These are phyloP conservation scores for Nettapus auritus DNA, from an alignment of 2,113 vertebrate genomes.

Conservation along the genomic window DNA sequence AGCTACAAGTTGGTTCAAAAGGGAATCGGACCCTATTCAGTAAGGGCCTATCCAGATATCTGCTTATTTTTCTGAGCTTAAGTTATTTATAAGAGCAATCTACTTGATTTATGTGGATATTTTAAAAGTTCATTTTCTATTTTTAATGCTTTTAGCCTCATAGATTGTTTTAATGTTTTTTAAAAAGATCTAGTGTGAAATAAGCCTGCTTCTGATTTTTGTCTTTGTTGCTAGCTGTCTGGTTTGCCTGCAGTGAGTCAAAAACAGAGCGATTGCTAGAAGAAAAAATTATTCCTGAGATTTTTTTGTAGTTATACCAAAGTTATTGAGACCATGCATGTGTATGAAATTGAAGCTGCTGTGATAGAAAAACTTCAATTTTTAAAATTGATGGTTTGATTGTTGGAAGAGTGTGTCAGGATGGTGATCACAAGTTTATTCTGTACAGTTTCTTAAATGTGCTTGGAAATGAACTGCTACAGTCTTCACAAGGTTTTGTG, in stretches of 20 bases:
- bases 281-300: background rate
- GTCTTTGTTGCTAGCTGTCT: background rate
- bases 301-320: background rate
- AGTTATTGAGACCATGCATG: background rate
- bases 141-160: background rate
- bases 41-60: background rate
- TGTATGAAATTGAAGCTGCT: background rate
- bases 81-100: background rate
- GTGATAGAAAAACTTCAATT: background rate
- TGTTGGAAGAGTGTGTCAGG: background rate
- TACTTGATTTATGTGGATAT: background rate
- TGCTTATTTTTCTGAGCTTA: background rate
- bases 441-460: background rate
- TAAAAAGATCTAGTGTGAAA: background rate
- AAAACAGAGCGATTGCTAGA: background rate
- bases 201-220: background rate
- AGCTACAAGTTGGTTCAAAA: background rate
- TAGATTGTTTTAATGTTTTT: background rate
- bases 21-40: background rate
- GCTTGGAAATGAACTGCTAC: background rate
- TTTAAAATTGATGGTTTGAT: background rate
- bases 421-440: background rate
- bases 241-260: background rate
- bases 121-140: background rate
- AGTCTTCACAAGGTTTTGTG: background rate